A percentile compares a stretch with the other conserved stretches of the same genome.
Conservation (phyloP, 1,140 invertebrate species). For the Lepidurus packardi region DNA sequence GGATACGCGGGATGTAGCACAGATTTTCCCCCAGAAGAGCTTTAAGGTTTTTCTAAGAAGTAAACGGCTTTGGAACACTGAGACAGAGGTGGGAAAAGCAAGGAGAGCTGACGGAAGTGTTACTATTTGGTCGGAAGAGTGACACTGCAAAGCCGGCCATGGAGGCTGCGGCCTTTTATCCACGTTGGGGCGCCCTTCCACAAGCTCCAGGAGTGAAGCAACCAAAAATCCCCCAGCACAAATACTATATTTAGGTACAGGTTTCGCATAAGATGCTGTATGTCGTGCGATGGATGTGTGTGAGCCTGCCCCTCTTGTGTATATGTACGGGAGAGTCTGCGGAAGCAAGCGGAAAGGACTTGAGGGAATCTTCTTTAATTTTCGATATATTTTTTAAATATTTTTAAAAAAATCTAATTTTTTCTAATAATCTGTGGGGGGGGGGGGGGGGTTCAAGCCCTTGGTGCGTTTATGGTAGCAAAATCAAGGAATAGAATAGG, state of each 20-base stretch:
- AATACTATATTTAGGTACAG: conserved; percentile 13
- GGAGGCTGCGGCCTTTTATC: conserved; percentile 20
- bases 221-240: conserved; percentile 12
- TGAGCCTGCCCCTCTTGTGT: background rate
- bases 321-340: no score
- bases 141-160: conserved; percentile 17
- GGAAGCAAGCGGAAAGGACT: no score
- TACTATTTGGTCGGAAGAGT: conserved; percentile 16
- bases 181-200: background rate
- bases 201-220: conserved; percentile 11
- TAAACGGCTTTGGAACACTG: no score
- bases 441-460: no score
- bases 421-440: no score
- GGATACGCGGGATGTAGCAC: background rate
- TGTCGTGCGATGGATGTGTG: background rate
- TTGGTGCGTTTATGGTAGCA: no score
- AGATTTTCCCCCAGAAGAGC: background rate
- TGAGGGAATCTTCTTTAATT: background rate
- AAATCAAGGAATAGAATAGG: no score
- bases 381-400: background rate
- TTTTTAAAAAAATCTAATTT: background rate
- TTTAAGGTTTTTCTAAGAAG: background rate
- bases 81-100: background rate
- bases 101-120: conserved; percentile 4
- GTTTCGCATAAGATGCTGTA: background rate